Evolutionary conservation across 2,113 vertebrate species (phyloP).

Genomic region (Trogon melanurus): DNA sequence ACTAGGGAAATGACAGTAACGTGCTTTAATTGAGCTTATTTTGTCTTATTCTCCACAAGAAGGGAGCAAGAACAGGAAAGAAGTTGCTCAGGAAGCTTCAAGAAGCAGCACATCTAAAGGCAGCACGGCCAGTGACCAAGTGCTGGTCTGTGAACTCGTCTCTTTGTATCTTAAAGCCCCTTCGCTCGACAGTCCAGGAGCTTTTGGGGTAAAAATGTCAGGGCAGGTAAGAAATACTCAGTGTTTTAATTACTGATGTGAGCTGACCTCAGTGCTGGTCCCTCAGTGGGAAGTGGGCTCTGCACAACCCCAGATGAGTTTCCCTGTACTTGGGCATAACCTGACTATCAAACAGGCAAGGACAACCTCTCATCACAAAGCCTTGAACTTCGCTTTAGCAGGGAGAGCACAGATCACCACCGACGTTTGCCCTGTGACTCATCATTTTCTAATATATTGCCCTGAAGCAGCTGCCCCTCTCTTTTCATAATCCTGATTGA

Average conservation of each 20-base stretch:
- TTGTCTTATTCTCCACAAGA: background rate
- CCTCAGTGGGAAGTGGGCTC: fast-evolving
- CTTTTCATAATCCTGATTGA: background rate
- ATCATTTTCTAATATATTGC: background rate
- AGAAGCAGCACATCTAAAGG: fast-evolving
- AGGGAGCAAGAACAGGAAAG: background rate
- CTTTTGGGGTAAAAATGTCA: fast-evolving
- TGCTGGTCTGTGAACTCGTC: background rate
- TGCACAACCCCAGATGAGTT: background rate
- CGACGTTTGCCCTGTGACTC: background rate
- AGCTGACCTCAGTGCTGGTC: background rate
- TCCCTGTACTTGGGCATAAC: background rate
- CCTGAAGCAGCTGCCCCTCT: background rate
- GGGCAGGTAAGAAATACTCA: background rate
- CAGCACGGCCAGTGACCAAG: fast-evolving
- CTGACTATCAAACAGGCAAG: background rate
- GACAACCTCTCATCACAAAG: background rate
- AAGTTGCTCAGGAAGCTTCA: background rate
- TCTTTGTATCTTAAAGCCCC: background rate
- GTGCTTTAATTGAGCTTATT: background rate
- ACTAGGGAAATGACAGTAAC: fast-evolving
- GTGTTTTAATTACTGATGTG: fast-evolving
- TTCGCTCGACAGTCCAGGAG: background rate
- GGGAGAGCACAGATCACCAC: background rate
- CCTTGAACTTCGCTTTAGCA: background rate